Evolutionary conservation across 2,113 vertebrate species (phyloP).

Genomic region (Pardalotus punctatus): DNA sequence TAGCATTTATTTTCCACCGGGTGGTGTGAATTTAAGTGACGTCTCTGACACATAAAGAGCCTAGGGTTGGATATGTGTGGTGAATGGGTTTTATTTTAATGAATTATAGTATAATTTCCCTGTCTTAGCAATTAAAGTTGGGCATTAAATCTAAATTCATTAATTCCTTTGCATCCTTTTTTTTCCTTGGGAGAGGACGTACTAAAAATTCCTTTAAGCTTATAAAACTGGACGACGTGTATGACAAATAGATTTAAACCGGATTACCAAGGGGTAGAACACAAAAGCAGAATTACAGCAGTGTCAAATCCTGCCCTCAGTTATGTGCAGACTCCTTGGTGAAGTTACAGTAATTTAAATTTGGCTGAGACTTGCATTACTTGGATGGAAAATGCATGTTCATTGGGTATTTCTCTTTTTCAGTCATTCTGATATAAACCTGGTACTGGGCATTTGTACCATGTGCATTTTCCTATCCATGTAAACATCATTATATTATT

Average conservation of each 20-base stretch:
- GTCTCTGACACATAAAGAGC: neutral
- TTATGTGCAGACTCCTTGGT: neutral
- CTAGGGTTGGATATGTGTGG: neutral
- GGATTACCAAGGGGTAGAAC: neutral
- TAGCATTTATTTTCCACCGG: constrained; percentile 30
- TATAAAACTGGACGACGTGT: neutral
- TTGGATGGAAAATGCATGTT: neutral
- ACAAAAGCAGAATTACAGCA: constrained; percentile 22
- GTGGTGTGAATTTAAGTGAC: neutral
- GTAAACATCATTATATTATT: no score
- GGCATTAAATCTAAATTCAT: constrained; percentile 23
- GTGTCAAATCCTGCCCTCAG: constrained; percentile 12
- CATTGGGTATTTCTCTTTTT: neutral
- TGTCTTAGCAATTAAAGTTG: constrained; percentile 30
- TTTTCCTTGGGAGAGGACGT: neutral
- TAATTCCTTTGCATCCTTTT: constrained; percentile 16
- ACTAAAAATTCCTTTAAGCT: constrained; percentile 13
- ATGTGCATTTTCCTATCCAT: neutral
- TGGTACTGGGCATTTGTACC: neutral
- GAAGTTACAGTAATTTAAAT: neutral
- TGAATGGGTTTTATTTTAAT: constrained; percentile 41
- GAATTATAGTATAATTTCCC: constrained; percentile 9
- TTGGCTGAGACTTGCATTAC: neutral
- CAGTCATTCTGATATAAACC: neutral
- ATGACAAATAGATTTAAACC: constrained; percentile 19